A percentile compares a stretch with the other conserved stretches of the same genome.
phyloP scores from a whole-genome alignment of 2,113 vertebrate species.

The Poeciliopsis occidentalis region DNA sequence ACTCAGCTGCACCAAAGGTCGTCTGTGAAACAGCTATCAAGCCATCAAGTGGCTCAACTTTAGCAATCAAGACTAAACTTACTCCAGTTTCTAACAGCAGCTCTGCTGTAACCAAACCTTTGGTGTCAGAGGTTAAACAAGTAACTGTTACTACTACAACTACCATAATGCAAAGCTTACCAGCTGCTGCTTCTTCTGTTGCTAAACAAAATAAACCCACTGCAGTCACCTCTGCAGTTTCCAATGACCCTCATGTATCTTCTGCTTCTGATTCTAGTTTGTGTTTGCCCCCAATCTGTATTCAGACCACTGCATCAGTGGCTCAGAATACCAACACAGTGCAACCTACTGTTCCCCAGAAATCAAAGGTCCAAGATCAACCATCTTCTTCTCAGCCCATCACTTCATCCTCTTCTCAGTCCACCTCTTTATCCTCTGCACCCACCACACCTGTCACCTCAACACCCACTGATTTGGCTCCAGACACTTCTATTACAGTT shows the following conservation, averaged over 20 bases:
- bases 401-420: conserved; percentile 24
- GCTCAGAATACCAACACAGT: conserved; percentile 29
- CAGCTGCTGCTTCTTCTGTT: conserved; percentile 18
- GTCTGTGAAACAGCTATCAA: conserved; percentile 22
- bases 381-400: conserved; percentile 36
- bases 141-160: conserved; percentile 14
- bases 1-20: conserved; percentile 1
- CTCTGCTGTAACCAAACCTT: conserved; percentile 39
- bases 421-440: conserved; percentile 18
- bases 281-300: conserved; percentile 32
- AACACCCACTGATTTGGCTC: conserved; percentile 29
- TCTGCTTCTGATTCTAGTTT: conserved; percentile 25
- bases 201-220: conserved; percentile 45
- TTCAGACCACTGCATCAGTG: conserved; percentile 20
- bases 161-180: conserved; percentile 45
- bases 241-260: conserved; percentile 9
- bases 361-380: conserved; percentile 25
- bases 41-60: conserved; percentile 32
- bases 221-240: conserved; percentile 22
- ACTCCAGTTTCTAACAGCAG: conserved; percentile 22
- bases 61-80: conserved; percentile 43
- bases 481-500: conserved; percentile 32
- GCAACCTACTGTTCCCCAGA: conserved; percentile 42
- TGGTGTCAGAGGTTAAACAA: conserved; percentile 46
- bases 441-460: conserved; percentile 24